These are phyloP conservation scores for Sitta europaea DNA, from an alignment of 2,113 vertebrate genomes.

Conservation along the genomic window DNA sequence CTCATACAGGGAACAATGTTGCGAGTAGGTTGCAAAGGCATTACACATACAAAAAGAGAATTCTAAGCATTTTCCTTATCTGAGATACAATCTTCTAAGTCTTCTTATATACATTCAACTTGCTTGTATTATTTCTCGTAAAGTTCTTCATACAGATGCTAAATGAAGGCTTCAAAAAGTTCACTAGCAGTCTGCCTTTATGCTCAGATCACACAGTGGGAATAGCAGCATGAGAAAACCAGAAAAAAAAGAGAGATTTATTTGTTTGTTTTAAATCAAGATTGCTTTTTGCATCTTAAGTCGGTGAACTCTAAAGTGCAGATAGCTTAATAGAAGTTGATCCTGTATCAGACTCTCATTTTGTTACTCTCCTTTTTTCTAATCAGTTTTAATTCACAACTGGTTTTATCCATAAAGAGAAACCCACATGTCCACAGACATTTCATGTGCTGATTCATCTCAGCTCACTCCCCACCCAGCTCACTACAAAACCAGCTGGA, in stretches of 20 bases:
- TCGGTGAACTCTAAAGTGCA: not conserved
- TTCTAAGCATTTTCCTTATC: conserved; percentile 70
- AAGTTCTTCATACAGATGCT: conserved; percentile 26
- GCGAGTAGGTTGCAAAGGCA: conserved; percentile 69
- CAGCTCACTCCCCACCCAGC: not conserved
- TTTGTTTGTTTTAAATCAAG: conserved; percentile 64
- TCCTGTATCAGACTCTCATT: not conserved
- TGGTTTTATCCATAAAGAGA: not conserved
- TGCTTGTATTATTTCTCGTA: conserved; percentile 64
- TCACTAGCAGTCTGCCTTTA: conserved; percentile 15
- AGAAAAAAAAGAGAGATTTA: conserved; percentile 19
- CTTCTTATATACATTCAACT: conserved; percentile 45
- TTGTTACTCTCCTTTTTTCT: conserved; percentile 1
- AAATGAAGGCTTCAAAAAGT: conserved; percentile 43
- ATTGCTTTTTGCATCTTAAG: conserved; percentile 42
- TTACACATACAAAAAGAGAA: conserved; percentile 69
- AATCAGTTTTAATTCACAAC: not conserved
- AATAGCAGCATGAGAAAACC: conserved; percentile 50
- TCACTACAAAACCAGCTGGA: not conserved
- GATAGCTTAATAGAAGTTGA: not conserved
- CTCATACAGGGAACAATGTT: conserved; percentile 69
- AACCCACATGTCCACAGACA: fast-evolving
- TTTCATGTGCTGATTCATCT: not conserved
- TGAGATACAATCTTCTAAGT: conserved; percentile 58
- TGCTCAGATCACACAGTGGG: conserved; percentile 25